These are phyloP conservation scores for Fregata magnificens DNA, from an alignment of 2,113 vertebrate genomes.

Conservation along the genomic window DNA sequence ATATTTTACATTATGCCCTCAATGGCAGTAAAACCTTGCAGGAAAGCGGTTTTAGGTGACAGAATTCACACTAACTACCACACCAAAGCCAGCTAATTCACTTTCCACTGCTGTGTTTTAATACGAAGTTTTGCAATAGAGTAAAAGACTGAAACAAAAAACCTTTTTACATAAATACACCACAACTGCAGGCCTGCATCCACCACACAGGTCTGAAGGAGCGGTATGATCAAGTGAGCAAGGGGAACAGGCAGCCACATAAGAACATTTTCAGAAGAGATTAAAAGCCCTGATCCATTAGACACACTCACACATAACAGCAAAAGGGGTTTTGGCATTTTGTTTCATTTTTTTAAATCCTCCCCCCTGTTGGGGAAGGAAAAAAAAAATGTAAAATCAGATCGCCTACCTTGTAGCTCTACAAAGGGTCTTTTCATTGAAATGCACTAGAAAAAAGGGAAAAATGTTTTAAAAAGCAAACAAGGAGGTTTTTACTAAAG, in stretches of 20 bases:
- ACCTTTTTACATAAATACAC: neutral
- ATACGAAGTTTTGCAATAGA: neutral
- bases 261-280: neutral
- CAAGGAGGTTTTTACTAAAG: neutral
- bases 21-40: neutral
- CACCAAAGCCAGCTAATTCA: neutral
- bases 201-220: neutral
- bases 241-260: neutral
- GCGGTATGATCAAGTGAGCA: neutral
- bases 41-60: neutral
- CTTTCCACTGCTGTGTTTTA: neutral
- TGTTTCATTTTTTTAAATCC: neutral
- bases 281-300: neutral
- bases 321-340: fast-evolving
- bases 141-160: neutral
- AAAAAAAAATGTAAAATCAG: neutral
- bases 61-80: neutral
- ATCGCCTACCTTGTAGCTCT: neutral
- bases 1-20: neutral
- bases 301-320: neutral
- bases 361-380: neutral
- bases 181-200: neutral
- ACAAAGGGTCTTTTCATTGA: neutral
- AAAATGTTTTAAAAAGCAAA: neutral
- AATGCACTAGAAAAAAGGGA: neutral